Evolutionary conservation across 1,140 invertebrate species (phyloP).

Genomic region (Luehdorfia chinensis): DNA sequence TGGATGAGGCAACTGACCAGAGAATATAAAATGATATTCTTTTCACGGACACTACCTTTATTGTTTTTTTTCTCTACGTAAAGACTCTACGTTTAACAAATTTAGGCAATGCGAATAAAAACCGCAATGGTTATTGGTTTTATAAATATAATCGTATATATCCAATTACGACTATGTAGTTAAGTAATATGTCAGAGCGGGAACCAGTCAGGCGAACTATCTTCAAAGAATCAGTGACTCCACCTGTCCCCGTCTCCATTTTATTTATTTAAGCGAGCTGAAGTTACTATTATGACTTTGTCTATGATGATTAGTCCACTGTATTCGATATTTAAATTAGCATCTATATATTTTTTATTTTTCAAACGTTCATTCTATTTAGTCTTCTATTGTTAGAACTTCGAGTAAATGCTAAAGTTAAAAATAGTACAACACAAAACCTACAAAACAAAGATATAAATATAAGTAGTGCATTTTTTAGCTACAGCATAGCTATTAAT

Average conservation of each 20-base stretch:
- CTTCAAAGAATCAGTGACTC: conserved; percentile 63
- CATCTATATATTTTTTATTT: no score
- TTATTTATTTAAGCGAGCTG: conserved; percentile 48
- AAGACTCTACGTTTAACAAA: no score
- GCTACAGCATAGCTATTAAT: no score
- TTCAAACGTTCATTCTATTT: no score
- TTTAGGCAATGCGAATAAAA: not conserved
- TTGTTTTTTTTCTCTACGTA: no score
- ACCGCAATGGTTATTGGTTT: conserved; percentile 26
- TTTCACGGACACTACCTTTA: not conserved
- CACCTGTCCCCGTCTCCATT: conserved; percentile 59
- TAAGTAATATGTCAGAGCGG: conserved; percentile 51
- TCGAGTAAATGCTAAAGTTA: no score
- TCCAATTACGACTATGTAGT: conserved; percentile 28
- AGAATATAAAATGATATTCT: conserved; percentile 32
- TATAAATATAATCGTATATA: conserved; percentile 3
- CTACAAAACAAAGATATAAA: no score
- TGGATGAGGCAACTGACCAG: conserved; percentile 50
- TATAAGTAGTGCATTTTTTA: no score
- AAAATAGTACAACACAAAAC: no score
- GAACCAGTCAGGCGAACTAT: conserved; percentile 74
- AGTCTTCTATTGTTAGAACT: no score
- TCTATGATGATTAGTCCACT: conserved; percentile 60
- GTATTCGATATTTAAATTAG: no score
- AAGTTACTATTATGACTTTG: conserved; percentile 31